Evolutionary conservation across 1,140 invertebrate species (phyloP), one percentile per base, ranked within the genome.

Genomic region (Atta texana): DNA sequence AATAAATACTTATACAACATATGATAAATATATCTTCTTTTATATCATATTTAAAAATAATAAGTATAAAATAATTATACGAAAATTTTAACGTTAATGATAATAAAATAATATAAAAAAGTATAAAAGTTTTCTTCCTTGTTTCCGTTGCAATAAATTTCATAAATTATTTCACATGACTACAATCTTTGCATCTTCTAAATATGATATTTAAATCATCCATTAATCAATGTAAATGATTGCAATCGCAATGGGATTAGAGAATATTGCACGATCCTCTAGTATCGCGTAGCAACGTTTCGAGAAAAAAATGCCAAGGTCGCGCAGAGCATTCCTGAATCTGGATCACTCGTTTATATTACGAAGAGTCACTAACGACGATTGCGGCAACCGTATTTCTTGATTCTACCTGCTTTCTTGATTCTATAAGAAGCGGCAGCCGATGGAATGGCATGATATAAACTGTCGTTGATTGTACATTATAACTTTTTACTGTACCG

Each of bases 171-270:
- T 34, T 7, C 6, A 75, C 5, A 34, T 57, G 10, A 10, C 12
- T 57, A 34, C 5, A 31, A 55, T 34, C 0, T 31, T n/a, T 57
- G 1, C 18, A 0, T 74, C 4, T 0, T 59, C 31, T 57, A 18
- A 89, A 78, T 49, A 69, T 81, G 75, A 90, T 89, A 90, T 85
- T 76, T 90, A 90, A 75, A 59, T 75, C 12, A 89, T 85, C 80
- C 61, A 88, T 88, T 63, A 59, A 87, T 24, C 18, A 16, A 34
- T 49, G 76, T 51, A n/a, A 34, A 77, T 53, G 76, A 84, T 86
- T 57, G 72, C 57, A 69, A 89, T 87, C 55, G 63, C 28, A 87
- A 84, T 80, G 57, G 88, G 86, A 90, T 76, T 63, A 69, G 44
- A 61, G 8, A 59, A 63, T 28, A 4, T 51, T 24, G 21, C 7